Conservation (phyloP, 1,140 invertebrate species). For the Scaptomyza hsui region DNA sequence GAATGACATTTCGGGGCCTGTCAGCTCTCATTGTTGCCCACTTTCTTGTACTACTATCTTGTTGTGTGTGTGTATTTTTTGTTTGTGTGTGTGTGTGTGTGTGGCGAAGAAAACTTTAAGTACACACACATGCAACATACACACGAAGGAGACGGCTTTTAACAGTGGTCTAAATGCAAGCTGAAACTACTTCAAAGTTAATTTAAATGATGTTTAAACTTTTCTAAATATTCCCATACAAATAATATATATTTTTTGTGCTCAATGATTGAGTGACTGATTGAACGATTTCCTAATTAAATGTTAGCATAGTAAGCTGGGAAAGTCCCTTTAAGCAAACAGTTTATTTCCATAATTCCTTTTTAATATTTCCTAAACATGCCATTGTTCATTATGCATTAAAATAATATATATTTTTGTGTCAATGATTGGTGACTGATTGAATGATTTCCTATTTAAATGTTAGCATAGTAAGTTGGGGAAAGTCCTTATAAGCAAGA, state of each 20-base stretch:
- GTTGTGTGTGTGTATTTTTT: constrained; percentile 28
- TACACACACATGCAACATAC: constrained; percentile 56
- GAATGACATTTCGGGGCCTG: constrained; percentile 79
- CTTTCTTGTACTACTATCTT: constrained; percentile 60
- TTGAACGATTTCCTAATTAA: no score
- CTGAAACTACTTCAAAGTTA: background rate
- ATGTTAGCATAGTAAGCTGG: no score
- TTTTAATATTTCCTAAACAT: no score
- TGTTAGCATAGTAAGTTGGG: no score
- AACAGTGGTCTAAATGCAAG: background rate
- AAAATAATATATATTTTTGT: no score
- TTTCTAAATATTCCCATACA: background rate
- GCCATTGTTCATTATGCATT: no score
- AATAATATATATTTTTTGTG: no score
- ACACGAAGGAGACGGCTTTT: constrained; percentile 54
- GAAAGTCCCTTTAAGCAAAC: no score
- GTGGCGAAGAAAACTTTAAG: constrained; percentile 76
- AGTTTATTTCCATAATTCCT: background rate
- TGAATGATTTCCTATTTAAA: no score
- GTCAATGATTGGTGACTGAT: no score
- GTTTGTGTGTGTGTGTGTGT: constrained; percentile 49
- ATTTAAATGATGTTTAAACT: background rate
- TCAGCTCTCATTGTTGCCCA: constrained; percentile 78
- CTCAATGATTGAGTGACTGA: no score
- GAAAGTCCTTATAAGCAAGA: no score